Evolutionary conservation across 2,888 invertebrate species (phyloP), one percentile per base, ranked within the genome.

Genomic region (Apocheima hispidaria): DNA sequence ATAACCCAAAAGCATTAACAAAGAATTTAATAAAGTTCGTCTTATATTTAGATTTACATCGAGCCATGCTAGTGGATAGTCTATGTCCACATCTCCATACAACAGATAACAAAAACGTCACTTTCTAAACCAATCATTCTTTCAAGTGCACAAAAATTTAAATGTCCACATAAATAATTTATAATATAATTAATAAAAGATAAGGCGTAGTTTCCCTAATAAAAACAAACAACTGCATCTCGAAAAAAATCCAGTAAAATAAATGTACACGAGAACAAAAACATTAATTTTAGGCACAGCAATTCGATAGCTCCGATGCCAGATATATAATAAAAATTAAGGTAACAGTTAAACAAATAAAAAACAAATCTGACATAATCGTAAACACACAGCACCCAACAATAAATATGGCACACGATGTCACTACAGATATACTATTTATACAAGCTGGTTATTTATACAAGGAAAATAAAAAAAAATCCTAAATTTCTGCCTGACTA

Each of bases 21-120:
- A 90, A 88, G 87, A 89, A 87, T 90, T 90, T 90, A 89, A 88
- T 89, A 86, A 89, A 87, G 79, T 87, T 77, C 74, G 75, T 81
- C 84, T 87, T 89, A 86, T 74, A 79, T 76, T 75, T 78, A 84
- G 77, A 81, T 84, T 79, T 84, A 83, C 75, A 83, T 83, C 81
- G 51, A 79, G 82, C 68, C 67, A 72, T 43, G 48, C 35, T 43
- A 70, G 71, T 69, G 68, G 77, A 81, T 81, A 81, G 75, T 77
- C 36, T 86, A 81, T 85, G 79, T 83, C 85, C 78, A 86, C 69
- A 69, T 70, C 73, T 78, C 73, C 76, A 76, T 75, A 78, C 77
- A 84, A 79, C 76, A 83, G 74, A 73, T 52, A 72, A 63, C 65
- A 65, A 67, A 68, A 50, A 44, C 49, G 36, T 51, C 41, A 10